These are phyloP conservation scores for Aplochiton taeniatus DNA, from an alignment of 2,797 vertebrate genomes.

Conservation along the genomic window DNA sequence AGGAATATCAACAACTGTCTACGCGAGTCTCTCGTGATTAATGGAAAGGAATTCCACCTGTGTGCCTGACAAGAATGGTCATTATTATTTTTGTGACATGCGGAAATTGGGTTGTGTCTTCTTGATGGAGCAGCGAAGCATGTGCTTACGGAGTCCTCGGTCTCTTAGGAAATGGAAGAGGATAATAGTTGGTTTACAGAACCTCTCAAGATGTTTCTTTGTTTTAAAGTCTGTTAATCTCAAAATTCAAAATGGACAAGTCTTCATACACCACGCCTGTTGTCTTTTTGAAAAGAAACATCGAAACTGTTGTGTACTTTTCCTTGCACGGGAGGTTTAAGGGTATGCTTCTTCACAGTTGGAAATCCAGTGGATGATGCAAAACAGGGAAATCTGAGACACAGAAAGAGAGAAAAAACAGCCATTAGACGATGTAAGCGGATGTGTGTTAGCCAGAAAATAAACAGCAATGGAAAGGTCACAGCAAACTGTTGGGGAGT, in stretches of 20 bases:
- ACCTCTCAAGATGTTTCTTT: conserved; percentile 25
- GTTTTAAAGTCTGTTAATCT: conserved; percentile 22
- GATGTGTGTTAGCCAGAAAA: neutral
- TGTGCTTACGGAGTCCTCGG: too few species aligned
- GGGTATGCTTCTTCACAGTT: conserved; percentile 74
- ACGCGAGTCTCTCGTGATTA: conserved; percentile 42
- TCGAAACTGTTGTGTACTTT: conserved; percentile 20
- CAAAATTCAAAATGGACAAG: conserved; percentile 47
- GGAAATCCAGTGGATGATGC: conserved; percentile 73
- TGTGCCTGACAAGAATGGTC: conserved; percentile 39
- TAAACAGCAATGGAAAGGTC: neutral
- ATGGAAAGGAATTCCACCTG: conserved; percentile 35
- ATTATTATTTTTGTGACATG: conserved; percentile 28
- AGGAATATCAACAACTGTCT: conserved; percentile 35
- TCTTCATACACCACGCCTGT: conserved; percentile 54
- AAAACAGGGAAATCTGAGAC: conserved; percentile 66
- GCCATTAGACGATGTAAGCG: conserved; percentile 22
- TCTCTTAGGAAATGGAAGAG: conserved; percentile 25
- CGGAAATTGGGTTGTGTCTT: conserved; percentile 44
- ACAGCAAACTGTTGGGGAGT: neutral
- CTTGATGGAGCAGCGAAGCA: conserved; percentile 41
- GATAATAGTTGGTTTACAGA: conserved; percentile 41
- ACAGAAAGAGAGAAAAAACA: conserved; percentile 20
- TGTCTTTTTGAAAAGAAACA: conserved; percentile 36
- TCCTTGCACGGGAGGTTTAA: conserved; percentile 53